phyloP scores from a whole-genome alignment of 2,888 invertebrate genomes.

The Drosophila tanythrix region DNA sequence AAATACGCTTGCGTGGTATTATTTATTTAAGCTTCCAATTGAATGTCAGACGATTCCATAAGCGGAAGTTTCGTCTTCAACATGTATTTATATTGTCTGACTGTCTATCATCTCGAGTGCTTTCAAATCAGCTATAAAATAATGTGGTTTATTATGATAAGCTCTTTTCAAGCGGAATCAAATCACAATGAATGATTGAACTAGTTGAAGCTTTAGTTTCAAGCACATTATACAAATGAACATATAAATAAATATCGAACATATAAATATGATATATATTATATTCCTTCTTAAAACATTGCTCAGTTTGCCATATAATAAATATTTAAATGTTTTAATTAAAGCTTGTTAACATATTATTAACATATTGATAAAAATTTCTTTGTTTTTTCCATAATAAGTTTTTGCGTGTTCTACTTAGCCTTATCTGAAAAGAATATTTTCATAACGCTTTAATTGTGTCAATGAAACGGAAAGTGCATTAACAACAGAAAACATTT shows the following conservation, averaged over 20 bases:
- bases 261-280: not conserved
- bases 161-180: slow-evolving; percentile 21
- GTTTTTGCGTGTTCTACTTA: not conserved
- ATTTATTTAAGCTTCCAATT: slow-evolving; percentile 43
- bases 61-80: slow-evolving; percentile 34
- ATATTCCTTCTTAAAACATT: not conserved
- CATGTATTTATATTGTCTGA: not conserved
- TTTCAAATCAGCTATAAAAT: not conserved
- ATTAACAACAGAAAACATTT: slow-evolving; percentile 4
- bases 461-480: slow-evolving; percentile 43
- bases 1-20: slow-evolving; percentile 46
- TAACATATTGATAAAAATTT: not conserved
- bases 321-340: not conserved
- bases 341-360: not conserved
- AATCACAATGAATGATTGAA: not conserved
- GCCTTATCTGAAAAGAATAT: not conserved
- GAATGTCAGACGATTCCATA: slow-evolving; percentile 34
- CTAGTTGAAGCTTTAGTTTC: not conserved
- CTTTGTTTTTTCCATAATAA: not conserved
- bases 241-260: not conserved
- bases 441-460: slow-evolving; percentile 9
- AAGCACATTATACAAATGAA: not conserved
- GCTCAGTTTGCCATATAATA: not conserved
- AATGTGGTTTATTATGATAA: slow-evolving; percentile 13
- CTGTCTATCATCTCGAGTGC: slow-evolving; percentile 1